Evolutionary conservation across 2,797 vertebrate species (phyloP), one percentile per base, ranked within the genome.

Genomic region (Channallabes apus): DNA sequence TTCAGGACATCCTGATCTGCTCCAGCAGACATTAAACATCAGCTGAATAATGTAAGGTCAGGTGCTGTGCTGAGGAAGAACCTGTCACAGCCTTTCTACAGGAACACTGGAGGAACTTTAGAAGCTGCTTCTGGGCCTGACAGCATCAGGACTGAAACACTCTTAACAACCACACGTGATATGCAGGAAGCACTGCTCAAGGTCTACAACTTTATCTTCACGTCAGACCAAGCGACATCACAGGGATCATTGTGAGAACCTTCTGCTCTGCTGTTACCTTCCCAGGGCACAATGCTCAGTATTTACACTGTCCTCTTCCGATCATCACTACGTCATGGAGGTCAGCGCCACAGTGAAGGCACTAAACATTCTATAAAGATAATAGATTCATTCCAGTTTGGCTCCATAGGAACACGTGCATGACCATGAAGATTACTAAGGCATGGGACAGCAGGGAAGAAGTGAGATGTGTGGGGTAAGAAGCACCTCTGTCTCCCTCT

Each of bases 401-500:
- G 35, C 32, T 32, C 14, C 29, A 14, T 4, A 68, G 67, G 67
- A 68, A 35, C 6, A 32, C 5, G 38, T 41, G 38, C 38, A 41
- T 67, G 27, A 14, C 62, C n/a, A 15, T 15, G 7, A 67, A 67
- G 29, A 17, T 24, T 32, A 11, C n/a, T 27, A 18, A 27, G n/a
- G 27, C 62, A 14, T 0, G n/a, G n/a, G 11, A 15, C n/a, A 65
- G 64, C 64, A 35, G 29, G 18, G 29, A 35, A 18, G 18, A 32
- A 18, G 65, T 68, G 29, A 76, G 24, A 54, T 27, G 18, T 17
- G 2, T 2, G 29, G 51, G 1, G 27, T 56, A 76, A 58, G 32
- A 76, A 29, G 51, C 51, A 79, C 3, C 35, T 80, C 6, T 80
- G 77, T 41, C 77, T 64, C 77, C 77, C 77, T 41, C 77, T 80